A percentile compares a stretch with the other conserved stretches of the same genome.
phyloP scores from a whole-genome alignment of 2,888 invertebrate genomes.

The Adelognathus sp. region DNA sequence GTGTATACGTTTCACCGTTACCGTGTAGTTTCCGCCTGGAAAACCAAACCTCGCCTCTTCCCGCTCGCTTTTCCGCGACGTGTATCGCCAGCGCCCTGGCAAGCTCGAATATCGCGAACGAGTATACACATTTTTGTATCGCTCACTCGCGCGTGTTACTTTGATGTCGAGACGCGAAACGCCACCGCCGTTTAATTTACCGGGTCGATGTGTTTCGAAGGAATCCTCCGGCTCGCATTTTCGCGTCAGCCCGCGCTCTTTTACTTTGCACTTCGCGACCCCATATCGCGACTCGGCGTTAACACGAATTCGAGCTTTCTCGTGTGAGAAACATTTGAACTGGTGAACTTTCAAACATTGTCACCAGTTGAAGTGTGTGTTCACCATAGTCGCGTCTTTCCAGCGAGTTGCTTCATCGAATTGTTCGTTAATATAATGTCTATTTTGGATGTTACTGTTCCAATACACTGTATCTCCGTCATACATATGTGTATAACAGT shows the following conservation, averaged over 20 bases:
- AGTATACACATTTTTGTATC: background rate
- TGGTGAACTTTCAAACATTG: background rate
- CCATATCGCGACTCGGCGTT: background rate
- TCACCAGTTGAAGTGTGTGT: too few species aligned
- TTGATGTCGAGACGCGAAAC: constrained; percentile 76
- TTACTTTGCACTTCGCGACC: constrained; percentile 1
- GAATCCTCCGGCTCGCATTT: constrained; percentile 67
- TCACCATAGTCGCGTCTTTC: too few species aligned
- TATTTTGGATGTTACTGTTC: too few species aligned
- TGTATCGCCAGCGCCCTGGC: constrained; percentile 37
- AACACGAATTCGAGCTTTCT: background rate
- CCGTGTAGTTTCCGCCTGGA: constrained; percentile 45
- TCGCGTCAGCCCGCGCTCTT: constrained; percentile 52
- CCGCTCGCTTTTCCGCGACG: constrained; percentile 44
- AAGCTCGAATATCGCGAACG: constrained; percentile 29
- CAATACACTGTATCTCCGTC: too few species aligned
- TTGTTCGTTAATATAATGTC: too few species aligned
- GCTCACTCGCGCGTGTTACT: constrained; percentile 64
- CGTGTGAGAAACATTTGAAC: background rate
- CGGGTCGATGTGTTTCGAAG: constrained; percentile 76
- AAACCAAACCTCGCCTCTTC: constrained; percentile 56
- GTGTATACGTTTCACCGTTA: constrained; percentile 25
- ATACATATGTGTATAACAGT: too few species aligned
- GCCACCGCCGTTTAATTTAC: constrained; percentile 77
- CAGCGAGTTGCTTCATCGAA: too few species aligned